These are phyloP conservation scores for Scyliorhinus canicula DNA, from an alignment of 2,797 vertebrate species.

Conservation along the genomic window DNA sequence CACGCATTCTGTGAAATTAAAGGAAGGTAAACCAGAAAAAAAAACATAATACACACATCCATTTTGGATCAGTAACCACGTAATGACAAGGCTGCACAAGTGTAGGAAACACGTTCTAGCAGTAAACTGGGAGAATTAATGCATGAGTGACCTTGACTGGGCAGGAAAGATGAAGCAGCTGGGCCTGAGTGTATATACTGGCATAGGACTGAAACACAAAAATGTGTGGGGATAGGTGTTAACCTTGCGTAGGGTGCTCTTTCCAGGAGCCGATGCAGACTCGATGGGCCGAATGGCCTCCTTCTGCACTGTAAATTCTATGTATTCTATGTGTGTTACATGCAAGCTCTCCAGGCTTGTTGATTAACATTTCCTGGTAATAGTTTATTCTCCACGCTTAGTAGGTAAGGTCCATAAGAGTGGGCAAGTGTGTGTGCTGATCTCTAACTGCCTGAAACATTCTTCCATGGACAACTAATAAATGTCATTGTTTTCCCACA, in stretches of 20 bases:
- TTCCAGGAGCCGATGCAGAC: too few relatives aligned
- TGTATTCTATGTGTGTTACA: too few relatives aligned
- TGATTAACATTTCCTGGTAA: neutral
- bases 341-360: neutral
- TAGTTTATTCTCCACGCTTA: neutral
- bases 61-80: neutral
- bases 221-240: too few relatives aligned
- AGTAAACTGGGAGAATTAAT: neutral
- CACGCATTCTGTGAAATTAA: slow-evolving; percentile 64
- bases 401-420: neutral
- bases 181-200: neutral
- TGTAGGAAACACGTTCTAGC: neutral
- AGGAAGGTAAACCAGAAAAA: neutral
- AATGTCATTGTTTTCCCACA: neutral
- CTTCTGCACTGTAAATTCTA: too few relatives aligned
- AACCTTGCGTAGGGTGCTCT: too few relatives aligned
- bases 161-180: neutral
- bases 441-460: neutral
- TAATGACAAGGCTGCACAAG: neutral
- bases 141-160: neutral
- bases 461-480: neutral
- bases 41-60: neutral
- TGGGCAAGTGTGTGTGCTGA: neutral
- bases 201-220: neutral
- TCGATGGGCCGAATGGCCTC: too few relatives aligned